phyloP scores from a whole-genome alignment of 1,140 invertebrate species.

The Saccostrea echinata region DNA sequence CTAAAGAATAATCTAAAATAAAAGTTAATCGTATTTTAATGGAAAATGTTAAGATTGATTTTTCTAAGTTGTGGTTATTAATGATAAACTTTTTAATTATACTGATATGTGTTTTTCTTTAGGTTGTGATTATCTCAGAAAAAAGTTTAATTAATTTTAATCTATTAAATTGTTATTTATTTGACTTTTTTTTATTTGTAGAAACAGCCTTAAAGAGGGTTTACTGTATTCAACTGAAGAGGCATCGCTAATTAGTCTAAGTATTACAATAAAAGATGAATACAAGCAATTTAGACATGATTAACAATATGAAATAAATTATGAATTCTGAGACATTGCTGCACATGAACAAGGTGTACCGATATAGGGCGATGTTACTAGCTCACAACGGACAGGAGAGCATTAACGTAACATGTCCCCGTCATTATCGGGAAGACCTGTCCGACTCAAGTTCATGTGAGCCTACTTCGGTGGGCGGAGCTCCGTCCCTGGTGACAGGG shows the following conservation, averaged over 20 bases:
- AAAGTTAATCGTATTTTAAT: too few relatives aligned
- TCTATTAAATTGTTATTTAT: too few relatives aligned
- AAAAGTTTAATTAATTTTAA: too few relatives aligned
- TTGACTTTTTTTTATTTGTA: background rate
- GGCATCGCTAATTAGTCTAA: background rate
- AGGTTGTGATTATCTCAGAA: too few relatives aligned
- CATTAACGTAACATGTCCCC: slow-evolving; percentile 31
- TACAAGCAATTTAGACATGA: too few relatives aligned
- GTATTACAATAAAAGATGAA: background rate
- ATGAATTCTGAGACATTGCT: slow-evolving; percentile 29
- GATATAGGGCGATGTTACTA: slow-evolving; percentile 41
- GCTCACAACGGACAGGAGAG: slow-evolving; percentile 42
- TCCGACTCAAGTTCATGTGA: slow-evolving; percentile 31
- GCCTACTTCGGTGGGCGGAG: background rate
- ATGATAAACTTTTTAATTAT: too few relatives aligned
- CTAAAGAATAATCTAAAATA: background rate
- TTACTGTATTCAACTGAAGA: background rate
- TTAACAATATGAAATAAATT: too few relatives aligned
- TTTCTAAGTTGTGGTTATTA: too few relatives aligned
- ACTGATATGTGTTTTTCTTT: too few relatives aligned
- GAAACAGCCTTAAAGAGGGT: background rate
- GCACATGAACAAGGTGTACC: slow-evolving; percentile 36
- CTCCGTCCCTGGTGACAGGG: background rate
- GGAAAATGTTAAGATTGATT: too few relatives aligned
- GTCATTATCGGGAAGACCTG: slow-evolving; percentile 30